Evolutionary conservation across 2,888 invertebrate genomes (phyloP), one percentile per base, ranked within the genome.

Genomic region (Stictocephala bisonia): DNA sequence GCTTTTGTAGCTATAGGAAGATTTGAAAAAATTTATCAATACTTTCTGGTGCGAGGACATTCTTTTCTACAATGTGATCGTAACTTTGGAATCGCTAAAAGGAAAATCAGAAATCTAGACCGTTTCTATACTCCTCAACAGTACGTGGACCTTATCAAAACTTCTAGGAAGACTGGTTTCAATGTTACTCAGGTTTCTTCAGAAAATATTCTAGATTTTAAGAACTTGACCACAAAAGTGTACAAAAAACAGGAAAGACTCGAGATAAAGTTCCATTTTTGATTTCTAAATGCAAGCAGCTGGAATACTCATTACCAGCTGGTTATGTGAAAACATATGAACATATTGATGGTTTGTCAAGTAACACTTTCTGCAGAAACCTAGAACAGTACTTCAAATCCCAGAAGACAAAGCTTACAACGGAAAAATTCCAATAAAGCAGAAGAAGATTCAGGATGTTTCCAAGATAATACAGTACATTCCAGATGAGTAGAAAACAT

Each of bases 261-360:
- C 18, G 1, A 11, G n/a, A n/a, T 18, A 44, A 18, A 15, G 11
- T 44, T 44, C 44, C n/a, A n/a, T n/a, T n/a, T n/a, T n/a, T n/a
- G n/a, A n/a, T n/a, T 24, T 64, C 66, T 9, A 67, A 31, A 4
- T 35, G 20, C 64, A 64, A 13, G 18, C 60, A 60, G 3, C 7
- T 60, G 60, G 22, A 6, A n/a, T 26, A 27, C 6, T 15, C 3
- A 6, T 15, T 20, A 31, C n/a, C 24, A 60, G 22, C 3, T 9
- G 60, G 60, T 29, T 60, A n/a, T n/a, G n/a, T n/a, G n/a, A n/a
- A n/a, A n/a, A n/a, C n/a, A n/a, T n/a, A n/a, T n/a, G n/a, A n/a
- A 22, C 29, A 20, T 22, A 60, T 60, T 6, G 29, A 60, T 29
- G 60, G 60, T 6, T 15, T 22, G 7, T n/a, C n/a, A n/a, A n/a